phyloP scores from a whole-genome alignment of 2,888 invertebrate genomes.

The Julus scanicus region DNA sequence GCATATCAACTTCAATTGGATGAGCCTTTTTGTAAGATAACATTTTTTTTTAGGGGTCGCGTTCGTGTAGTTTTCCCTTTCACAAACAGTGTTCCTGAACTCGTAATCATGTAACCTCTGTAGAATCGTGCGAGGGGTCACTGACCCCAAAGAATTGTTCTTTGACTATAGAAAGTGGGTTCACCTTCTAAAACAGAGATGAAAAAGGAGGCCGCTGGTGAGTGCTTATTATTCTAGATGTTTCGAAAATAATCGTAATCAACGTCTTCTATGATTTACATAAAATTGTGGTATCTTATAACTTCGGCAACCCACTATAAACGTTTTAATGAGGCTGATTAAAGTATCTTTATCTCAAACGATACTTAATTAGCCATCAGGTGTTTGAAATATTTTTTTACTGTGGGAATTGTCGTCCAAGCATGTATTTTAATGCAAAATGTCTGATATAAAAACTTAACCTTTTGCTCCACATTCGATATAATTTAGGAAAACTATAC shows the following conservation, averaged over 20 bases:
- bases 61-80: not conserved
- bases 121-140: not conserved
- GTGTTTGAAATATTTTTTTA: conserved; percentile 7
- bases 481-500: not conserved
- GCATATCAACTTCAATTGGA: not conserved
- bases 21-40: not conserved
- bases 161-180: not conserved
- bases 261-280: not conserved
- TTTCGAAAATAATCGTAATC: not conserved
- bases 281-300: not conserved
- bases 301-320: not conserved
- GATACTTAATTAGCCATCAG: not conserved
- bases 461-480: conserved; percentile 14
- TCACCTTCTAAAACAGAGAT: not conserved
- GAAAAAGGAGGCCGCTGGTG: not conserved
- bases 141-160: not conserved
- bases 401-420: not conserved
- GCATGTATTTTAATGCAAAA: not conserved
- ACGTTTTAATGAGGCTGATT: not conserved
- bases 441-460: not conserved
- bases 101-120: not conserved
- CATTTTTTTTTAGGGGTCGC: not conserved
- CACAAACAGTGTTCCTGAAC: not conserved
- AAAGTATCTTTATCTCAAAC: not conserved
- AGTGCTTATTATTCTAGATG: not conserved